A percentile compares a stretch with the other conserved stretches of the same genome.
These are phyloP conservation scores for Camelus dromedarius DNA, from an alignment of 2,113 vertebrate species.

Conservation along the genomic window DNA sequence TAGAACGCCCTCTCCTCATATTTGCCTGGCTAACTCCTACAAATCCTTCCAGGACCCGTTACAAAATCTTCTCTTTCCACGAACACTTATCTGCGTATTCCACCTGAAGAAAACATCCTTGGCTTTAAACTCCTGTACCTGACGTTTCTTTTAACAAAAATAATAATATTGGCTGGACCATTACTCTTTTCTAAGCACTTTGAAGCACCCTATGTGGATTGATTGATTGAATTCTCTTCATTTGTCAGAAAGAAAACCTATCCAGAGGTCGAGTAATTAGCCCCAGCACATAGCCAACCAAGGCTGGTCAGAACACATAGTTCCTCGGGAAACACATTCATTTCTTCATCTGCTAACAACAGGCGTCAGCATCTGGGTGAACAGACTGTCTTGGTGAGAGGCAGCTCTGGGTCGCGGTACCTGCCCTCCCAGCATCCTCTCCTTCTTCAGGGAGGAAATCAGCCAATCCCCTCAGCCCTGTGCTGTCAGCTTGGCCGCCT, in stretches of 20 bases:
- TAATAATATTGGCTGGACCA: not conserved
- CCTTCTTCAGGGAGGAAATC: not conserved
- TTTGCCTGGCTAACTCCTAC: not conserved
- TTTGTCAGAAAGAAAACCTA: not conserved
- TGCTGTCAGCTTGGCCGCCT: not conserved
- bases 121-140: not conserved
- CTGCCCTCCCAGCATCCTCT: accelerated
- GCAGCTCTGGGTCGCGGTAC: not conserved
- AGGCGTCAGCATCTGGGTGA: not conserved
- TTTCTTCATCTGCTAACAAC: not conserved
- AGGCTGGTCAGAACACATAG: not conserved
- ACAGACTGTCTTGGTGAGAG: not conserved
- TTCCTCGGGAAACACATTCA: not conserved
- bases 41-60: not conserved
- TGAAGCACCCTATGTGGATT: not conserved
- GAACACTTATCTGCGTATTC: not conserved
- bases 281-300: not conserved
- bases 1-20: not conserved
- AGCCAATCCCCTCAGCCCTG: accelerated
- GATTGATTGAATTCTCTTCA: not conserved
- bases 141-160: not conserved
- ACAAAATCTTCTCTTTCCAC: not conserved
- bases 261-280: not conserved
- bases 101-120: not conserved
- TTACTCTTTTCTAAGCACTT: not conserved